phyloP scores from a whole-genome alignment of 2,888 invertebrate species.

The Punctoribates punctum region DNA sequence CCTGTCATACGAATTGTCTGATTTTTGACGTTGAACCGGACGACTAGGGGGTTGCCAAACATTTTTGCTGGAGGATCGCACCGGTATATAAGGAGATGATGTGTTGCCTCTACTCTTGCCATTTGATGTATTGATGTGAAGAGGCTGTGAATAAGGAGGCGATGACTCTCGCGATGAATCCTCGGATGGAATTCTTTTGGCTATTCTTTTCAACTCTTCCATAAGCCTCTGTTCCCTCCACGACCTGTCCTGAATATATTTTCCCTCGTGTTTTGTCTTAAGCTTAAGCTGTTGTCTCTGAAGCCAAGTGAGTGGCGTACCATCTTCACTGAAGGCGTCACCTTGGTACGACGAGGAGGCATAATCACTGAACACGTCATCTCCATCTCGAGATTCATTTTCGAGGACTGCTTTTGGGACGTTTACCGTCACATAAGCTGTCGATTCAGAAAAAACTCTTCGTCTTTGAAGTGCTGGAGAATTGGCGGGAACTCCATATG shows the following conservation, averaged over 20 bases:
- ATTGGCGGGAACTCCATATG: conserved; percentile 65
- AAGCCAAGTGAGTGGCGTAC: conserved; percentile 68
- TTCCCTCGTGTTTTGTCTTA: conserved; percentile 66
- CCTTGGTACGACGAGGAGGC: conserved; percentile 24
- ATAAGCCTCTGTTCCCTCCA: conserved; percentile 46
- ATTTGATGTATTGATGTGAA: conserved; percentile 63
- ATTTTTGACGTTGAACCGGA: conserved; percentile 51
- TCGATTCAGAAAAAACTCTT: conserved; percentile 45
- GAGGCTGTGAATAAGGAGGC: conserved; percentile 59
- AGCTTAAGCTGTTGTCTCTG: conserved; percentile 77
- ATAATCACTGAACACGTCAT: conserved; percentile 1
- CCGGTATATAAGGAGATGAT: conserved; percentile 37
- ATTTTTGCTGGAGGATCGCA: conserved; percentile 39
- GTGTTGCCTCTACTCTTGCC: conserved; percentile 35
- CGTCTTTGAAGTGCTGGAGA: conserved; percentile 47
- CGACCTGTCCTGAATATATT: conserved; percentile 54
- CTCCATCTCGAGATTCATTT: neutral
- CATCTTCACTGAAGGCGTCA: conserved; percentile 43
- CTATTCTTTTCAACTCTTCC: conserved; percentile 51
- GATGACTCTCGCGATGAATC: conserved; percentile 11
- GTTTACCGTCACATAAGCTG: conserved; percentile 40
- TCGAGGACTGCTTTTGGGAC: conserved; percentile 23
- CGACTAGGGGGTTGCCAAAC: conserved; percentile 47
- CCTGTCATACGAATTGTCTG: conserved; percentile 54
- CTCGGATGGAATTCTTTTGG: conserved; percentile 13